Evolutionary conservation across 2,888 invertebrate genomes (phyloP).

Genomic region (Sisyra nigra): DNA sequence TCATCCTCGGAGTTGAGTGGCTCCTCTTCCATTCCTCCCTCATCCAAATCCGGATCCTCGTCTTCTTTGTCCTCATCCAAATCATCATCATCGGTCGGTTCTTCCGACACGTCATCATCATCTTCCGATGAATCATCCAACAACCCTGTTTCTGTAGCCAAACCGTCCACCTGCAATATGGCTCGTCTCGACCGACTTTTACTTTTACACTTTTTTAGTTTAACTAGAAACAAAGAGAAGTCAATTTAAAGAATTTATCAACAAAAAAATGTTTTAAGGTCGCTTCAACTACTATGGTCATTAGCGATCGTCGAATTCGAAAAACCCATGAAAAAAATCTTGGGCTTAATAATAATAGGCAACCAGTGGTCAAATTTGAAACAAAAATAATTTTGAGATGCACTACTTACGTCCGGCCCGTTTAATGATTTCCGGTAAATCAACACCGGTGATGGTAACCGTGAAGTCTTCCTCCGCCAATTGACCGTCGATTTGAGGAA

Average conservation of each 20-base stretch:
- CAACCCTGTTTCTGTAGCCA: conserved; percentile 29
- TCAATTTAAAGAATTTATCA: no score
- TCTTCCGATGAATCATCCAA: conserved; percentile 48
- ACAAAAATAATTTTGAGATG: no score
- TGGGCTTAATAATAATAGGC: no score
- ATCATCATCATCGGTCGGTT: conserved; percentile 42
- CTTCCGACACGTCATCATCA: conserved; percentile 56
- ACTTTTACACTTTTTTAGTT: no score
- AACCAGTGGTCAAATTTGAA: no score
- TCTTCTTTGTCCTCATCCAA: conserved; percentile 49
- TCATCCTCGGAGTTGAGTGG: conserved; percentile 95
- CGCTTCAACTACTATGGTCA: no score
- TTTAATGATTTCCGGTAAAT: not conserved
- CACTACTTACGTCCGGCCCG: no score
- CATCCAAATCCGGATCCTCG: conserved; percentile 31
- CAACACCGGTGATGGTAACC: not conserved
- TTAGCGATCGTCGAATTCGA: no score
- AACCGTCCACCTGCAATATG: not conserved
- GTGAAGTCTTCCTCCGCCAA: not conserved
- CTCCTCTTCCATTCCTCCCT: conserved; percentile 43
- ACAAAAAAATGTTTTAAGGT: no score
- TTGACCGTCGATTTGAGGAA: conserved; percentile 22
- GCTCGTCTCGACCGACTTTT: not conserved
- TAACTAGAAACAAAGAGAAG: no score
- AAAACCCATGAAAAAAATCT: no score